phyloP scores from a whole-genome alignment of 1,140 invertebrate species.

The Globodera rostochiensis region DNA sequence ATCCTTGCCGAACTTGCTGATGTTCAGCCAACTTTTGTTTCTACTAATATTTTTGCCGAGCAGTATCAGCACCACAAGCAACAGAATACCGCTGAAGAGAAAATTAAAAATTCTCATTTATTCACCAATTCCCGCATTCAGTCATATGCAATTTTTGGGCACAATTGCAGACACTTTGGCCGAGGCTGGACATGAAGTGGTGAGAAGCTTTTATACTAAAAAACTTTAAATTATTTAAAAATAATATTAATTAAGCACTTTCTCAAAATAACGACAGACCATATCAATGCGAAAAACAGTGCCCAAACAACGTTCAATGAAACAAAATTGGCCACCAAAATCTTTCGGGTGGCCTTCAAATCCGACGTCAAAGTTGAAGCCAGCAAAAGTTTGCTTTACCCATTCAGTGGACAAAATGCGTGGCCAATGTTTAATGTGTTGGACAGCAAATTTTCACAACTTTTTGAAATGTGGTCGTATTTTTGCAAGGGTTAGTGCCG shows the following conservation, averaged over 20 bases:
- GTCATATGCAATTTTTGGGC: slow-evolving; percentile 45
- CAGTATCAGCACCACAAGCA: not conserved
- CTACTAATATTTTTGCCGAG: not conserved
- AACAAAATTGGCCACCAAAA: not conserved
- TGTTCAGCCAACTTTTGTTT: not conserved
- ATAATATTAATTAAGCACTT: not conserved
- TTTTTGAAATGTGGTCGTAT: not conserved
- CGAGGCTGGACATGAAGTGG: slow-evolving; percentile 57
- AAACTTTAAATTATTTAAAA: not conserved
- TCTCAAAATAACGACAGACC: not conserved
- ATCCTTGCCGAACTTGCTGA: no score
- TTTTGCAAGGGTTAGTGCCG: not conserved
- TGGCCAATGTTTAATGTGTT: not conserved
- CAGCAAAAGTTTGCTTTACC: not conserved
- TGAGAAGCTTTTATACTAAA: slow-evolving; percentile 6
- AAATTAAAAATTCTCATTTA: not conserved
- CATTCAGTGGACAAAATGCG: not conserved
- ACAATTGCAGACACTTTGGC: slow-evolving; percentile 44
- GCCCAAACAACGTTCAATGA: not conserved
- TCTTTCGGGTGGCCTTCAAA: not conserved
- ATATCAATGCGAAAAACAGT: not conserved
- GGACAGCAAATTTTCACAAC: not conserved
- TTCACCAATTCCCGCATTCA: not conserved
- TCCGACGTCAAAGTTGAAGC: not conserved
- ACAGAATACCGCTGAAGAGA: not conserved